phyloP scores from a whole-genome alignment of 1,140 invertebrate genomes.

The Camponotus pennsylvanicus region DNA sequence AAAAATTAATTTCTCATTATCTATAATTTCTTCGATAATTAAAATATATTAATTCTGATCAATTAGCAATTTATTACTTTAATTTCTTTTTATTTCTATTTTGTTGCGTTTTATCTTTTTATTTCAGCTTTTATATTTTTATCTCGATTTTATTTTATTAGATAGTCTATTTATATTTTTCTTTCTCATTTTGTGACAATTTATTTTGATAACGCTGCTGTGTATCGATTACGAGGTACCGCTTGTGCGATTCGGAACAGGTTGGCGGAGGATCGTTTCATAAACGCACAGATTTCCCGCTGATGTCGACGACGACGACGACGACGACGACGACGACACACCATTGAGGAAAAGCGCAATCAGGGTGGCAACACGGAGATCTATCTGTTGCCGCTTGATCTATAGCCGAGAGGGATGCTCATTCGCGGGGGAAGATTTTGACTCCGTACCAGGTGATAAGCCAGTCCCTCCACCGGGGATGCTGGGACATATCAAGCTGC shows the following conservation, averaged over 20 bases:
- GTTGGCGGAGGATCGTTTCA: slow-evolving; percentile 21
- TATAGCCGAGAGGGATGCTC: slow-evolving; percentile 74
- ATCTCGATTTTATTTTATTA: not conserved
- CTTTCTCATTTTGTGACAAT: not conserved
- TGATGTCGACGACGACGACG: no score
- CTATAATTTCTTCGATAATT: not conserved
- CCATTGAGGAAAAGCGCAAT: slow-evolving; percentile 81
- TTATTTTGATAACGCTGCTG: slow-evolving; percentile 16
- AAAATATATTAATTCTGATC: not conserved
- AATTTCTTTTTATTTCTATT: not conserved
- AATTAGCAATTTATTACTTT: not conserved
- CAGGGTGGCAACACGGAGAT: slow-evolving; percentile 74
- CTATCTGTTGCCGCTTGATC: slow-evolving; percentile 79
- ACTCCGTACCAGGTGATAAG: slow-evolving; percentile 61
- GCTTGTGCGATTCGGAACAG: not conserved
- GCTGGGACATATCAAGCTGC: slow-evolving; percentile 36
- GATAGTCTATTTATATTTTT: not conserved
- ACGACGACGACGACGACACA: not conserved
- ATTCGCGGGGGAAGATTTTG: slow-evolving; percentile 55
- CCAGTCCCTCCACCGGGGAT: not conserved
- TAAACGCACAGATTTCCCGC: not conserved
- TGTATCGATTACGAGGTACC: not conserved
- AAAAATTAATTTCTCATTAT: not conserved
- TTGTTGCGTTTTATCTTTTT: not conserved
- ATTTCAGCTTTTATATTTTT: not conserved